Conservation (phyloP, 2,113 vertebrate genomes). For the Stigmatopora argus region DNA sequence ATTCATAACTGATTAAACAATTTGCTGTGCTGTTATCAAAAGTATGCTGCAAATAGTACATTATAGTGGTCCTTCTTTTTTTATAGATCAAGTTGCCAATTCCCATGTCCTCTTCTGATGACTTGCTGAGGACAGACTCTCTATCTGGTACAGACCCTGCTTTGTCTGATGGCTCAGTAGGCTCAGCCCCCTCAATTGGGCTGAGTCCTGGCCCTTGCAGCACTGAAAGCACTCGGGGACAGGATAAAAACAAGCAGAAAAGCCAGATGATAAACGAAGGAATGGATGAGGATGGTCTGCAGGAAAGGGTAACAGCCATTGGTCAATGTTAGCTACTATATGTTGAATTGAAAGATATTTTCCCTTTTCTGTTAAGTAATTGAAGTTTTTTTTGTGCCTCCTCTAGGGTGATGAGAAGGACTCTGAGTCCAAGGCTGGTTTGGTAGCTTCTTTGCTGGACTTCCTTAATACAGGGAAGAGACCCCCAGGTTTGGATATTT, state of each 20-base stretch:
- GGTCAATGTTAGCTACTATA: neutral
- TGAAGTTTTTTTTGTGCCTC: neutral
- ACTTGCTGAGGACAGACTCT: conserved; percentile 72
- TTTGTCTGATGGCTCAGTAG: conserved; percentile 73
- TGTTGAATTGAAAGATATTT: neutral
- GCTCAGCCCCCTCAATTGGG: conserved; percentile 73
- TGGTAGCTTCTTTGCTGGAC: conserved; percentile 90
- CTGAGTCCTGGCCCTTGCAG: conserved; percentile 73
- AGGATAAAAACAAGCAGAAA: conserved; percentile 84
- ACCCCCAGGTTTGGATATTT: conserved; percentile 71
- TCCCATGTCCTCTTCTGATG: conserved; percentile 68
- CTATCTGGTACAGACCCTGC: conserved; percentile 73
- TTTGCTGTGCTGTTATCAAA: neutral
- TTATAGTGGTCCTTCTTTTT: neutral
- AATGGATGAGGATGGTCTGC: conserved; percentile 53
- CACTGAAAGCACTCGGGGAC: conserved; percentile 74
- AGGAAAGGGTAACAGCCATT: conserved; percentile 51
- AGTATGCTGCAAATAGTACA: neutral
- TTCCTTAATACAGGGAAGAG: conserved; percentile 88
- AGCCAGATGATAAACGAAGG: conserved; percentile 74
- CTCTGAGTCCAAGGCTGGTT: conserved; percentile 84
- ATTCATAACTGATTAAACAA: neutral
- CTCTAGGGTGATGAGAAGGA: conserved; percentile 83
- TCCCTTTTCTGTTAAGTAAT: neutral
- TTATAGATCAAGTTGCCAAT: conserved; percentile 73